A percentile compares a stretch with the other conserved stretches of the same genome.
phyloP scores from a whole-genome alignment of 2,113 vertebrate species.

The Phasianus colchicus region DNA sequence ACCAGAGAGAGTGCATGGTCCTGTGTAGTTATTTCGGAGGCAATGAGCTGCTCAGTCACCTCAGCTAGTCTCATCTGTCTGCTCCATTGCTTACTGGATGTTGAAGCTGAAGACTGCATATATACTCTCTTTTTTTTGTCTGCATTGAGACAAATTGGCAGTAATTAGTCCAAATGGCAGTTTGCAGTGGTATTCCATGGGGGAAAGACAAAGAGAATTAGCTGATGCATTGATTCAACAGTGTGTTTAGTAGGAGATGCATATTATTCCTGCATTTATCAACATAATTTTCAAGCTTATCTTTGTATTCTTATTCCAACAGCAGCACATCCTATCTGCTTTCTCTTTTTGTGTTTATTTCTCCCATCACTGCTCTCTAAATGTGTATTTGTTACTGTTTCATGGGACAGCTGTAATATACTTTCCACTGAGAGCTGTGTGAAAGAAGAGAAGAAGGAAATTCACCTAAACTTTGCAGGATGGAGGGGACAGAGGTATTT shows the following conservation, averaged over 20 bases:
- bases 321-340: background rate
- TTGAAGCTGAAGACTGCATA: background rate
- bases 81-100: background rate
- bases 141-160: background rate
- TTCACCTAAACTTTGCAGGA: slow-evolving; percentile 8
- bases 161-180: background rate
- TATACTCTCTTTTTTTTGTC: background rate
- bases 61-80: background rate
- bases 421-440: background rate
- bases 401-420: background rate
- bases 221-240: background rate
- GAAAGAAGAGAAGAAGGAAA: background rate
- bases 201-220: background rate
- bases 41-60: background rate
- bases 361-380: background rate
- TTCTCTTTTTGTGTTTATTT: background rate
- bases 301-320: background rate
- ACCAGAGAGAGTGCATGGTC: background rate
- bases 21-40: background rate
- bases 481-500: background rate
- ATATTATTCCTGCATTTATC: background rate
- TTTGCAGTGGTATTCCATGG: background rate
- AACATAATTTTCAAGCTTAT: background rate
- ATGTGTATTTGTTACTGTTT: background rate
- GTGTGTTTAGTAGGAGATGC: background rate